A percentile compares a stretch with the other conserved stretches of the same genome.
Evolutionary conservation across 30 jellyfish, hydroid and myxozoan species (phyloP).

Genomic region (Chrysaora quinquecirrha): DNA sequence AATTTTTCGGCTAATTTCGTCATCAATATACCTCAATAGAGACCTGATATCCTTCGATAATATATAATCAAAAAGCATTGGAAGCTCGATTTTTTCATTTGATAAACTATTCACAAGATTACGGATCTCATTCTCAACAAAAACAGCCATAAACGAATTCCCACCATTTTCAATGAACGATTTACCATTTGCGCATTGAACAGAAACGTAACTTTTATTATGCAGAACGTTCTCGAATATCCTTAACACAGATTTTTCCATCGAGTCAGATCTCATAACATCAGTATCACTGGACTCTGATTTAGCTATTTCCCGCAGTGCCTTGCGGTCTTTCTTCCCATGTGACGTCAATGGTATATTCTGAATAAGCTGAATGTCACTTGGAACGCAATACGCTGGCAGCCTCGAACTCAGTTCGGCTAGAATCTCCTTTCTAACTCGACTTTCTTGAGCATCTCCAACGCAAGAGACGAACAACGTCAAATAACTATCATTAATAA

Average conservation of each 20-base stretch:
- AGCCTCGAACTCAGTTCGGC: background rate
- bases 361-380: slow-evolving; percentile 5
- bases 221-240: slow-evolving; percentile 14
- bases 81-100: background rate
- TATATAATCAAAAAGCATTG: slow-evolving; percentile 27
- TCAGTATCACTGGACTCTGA: background rate
- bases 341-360: slow-evolving; percentile 34
- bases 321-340: slow-evolving; percentile 60
- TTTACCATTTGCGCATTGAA: background rate
- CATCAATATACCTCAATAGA: background rate
- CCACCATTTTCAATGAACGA: slow-evolving; percentile 82
- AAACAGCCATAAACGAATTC: slow-evolving; percentile 79
- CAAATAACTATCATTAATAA: background rate
- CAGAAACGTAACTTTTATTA: background rate
- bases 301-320: slow-evolving; percentile 2
- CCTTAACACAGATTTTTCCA: background rate
- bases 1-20: background rate
- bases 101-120: background rate
- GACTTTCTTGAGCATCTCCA: background rate
- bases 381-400: slow-evolving; percentile 7
- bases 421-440: background rate
- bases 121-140: slow-evolving; percentile 44
- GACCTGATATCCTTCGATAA: slow-evolving; percentile 5
- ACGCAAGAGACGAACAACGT: slow-evolving; percentile 16
- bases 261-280: background rate